Evolutionary conservation across 1,140 invertebrate genomes (phyloP).

Genomic region (Drosophila baimaii): DNA sequence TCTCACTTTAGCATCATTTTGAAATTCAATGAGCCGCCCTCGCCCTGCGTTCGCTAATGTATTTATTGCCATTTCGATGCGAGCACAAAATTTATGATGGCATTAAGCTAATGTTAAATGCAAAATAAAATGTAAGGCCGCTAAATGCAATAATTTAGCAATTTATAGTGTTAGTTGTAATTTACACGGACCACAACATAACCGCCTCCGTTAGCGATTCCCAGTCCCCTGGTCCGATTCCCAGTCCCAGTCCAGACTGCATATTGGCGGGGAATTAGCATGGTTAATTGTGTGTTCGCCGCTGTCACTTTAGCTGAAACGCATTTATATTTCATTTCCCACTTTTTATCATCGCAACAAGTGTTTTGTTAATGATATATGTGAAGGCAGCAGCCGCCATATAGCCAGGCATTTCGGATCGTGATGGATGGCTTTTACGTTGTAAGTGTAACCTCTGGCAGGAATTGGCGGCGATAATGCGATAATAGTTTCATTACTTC

Average conservation of each 20-base stretch:
- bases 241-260: conserved; percentile 1
- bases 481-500: not conserved
- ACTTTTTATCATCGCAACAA: conserved; percentile 19
- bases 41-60: conserved; percentile 59
- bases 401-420: conserved; percentile 1
- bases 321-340: conserved; percentile 20
- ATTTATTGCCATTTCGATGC: conserved; percentile 66
- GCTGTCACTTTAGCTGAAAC: conserved; percentile 21
- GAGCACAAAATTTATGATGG: conserved; percentile 73
- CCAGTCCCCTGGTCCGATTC: too few relatives aligned
- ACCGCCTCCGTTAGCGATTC: not conserved
- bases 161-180: conserved; percentile 75
- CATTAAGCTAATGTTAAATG: conserved; percentile 75
- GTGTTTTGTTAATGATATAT: conserved; percentile 12
- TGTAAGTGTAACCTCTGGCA: not conserved
- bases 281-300: conserved; percentile 18
- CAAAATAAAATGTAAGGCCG: conserved; percentile 28
- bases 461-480: not conserved
- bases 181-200: conserved; percentile 69
- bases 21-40: conserved; percentile 74
- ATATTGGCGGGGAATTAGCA: conserved; percentile 19
- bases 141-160: conserved; percentile 47
- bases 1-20: conserved; percentile 77
- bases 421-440: conserved; percentile 13
- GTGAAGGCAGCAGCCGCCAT: too few relatives aligned